These are phyloP conservation scores for Nemapogon koenigi DNA, from an alignment of 2,888 invertebrate genomes.

Conservation along the genomic window DNA sequence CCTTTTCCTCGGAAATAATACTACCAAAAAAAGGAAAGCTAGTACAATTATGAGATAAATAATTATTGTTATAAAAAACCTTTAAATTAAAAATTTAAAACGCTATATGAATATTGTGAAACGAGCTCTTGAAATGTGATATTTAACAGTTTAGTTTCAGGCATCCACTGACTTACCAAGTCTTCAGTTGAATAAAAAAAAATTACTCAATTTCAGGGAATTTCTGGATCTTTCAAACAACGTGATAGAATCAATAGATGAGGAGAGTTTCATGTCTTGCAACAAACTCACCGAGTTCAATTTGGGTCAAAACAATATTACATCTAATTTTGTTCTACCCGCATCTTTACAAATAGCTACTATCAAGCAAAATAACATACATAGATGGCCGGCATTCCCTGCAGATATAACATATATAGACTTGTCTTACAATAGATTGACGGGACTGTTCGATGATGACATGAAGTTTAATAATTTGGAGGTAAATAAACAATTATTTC, in stretches of 20 bases:
- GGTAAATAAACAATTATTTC: too few relatives aligned
- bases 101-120: too few relatives aligned
- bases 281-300: constrained; percentile 45
- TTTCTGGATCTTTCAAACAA: constrained; percentile 52
- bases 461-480: constrained; percentile 42
- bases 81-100: too few relatives aligned
- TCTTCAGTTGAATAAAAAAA: too few relatives aligned
- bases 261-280: constrained; percentile 38
- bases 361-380: constrained; percentile 43
- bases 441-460: constrained; percentile 38
- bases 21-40: too few relatives aligned
- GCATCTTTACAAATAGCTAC: constrained; percentile 41
- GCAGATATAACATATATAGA: constrained; percentile 46
- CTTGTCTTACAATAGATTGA: constrained; percentile 45
- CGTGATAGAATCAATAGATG: constrained; percentile 48
- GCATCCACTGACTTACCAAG: too few relatives aligned
- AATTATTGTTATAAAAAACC: too few relatives aligned
- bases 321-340: constrained; percentile 43
- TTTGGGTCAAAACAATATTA: constrained; percentile 53
- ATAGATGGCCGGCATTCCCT: constrained; percentile 51
- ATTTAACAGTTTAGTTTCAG: too few relatives aligned
- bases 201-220: constrained; percentile 53
- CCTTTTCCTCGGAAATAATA: too few relatives aligned
- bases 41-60: too few relatives aligned
- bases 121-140: too few relatives aligned